Percentiles rank a stretch among this genome's conserved stretches.
These are phyloP conservation scores for Eurytoma adleriae DNA, from an alignment of 2,888 invertebrate species.

Conservation along the genomic window DNA sequence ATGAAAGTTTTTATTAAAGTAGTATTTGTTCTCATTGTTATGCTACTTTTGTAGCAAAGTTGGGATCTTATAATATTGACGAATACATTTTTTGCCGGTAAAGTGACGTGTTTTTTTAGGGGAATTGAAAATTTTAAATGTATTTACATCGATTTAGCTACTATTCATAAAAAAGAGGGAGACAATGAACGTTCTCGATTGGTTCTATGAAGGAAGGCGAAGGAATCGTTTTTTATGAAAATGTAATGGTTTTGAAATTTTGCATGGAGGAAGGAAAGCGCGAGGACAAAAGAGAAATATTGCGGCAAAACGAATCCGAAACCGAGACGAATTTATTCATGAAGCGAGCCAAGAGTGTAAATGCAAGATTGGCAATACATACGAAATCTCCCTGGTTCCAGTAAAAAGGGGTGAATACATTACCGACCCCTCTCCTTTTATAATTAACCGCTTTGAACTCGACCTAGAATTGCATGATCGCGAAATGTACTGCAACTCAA, in stretches of 20 bases:
- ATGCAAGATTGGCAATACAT: slow-evolving; percentile 77
- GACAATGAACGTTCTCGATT: too few relatives aligned
- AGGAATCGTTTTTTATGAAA: neutral
- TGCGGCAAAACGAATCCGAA: slow-evolving; percentile 69
- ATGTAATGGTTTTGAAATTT: slow-evolving; percentile 13
- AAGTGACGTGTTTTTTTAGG: neutral
- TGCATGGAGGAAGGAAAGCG: slow-evolving; percentile 46
- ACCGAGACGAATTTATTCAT: slow-evolving; percentile 75
- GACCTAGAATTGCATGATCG: slow-evolving; percentile 62
- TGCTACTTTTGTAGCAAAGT: too few relatives aligned
- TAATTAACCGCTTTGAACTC: slow-evolving; percentile 74
- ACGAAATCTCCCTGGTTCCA: slow-evolving; percentile 75
- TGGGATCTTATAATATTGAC: too few relatives aligned
- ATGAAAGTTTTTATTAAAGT: too few relatives aligned
- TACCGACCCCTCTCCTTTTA: slow-evolving; percentile 66
- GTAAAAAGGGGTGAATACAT: slow-evolving; percentile 77
- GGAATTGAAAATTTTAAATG: too few relatives aligned
- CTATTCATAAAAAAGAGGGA: too few relatives aligned
- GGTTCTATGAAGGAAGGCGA: too few relatives aligned
- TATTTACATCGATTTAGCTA: too few relatives aligned
- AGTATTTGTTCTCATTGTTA: too few relatives aligned
- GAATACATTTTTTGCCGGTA: neutral
- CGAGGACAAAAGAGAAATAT: slow-evolving; percentile 39
- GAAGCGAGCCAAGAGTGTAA: slow-evolving; percentile 71
- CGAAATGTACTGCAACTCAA: slow-evolving; percentile 12